Conservation (phyloP, 2,113 vertebrate species). For the Abramis brama region DNA sequence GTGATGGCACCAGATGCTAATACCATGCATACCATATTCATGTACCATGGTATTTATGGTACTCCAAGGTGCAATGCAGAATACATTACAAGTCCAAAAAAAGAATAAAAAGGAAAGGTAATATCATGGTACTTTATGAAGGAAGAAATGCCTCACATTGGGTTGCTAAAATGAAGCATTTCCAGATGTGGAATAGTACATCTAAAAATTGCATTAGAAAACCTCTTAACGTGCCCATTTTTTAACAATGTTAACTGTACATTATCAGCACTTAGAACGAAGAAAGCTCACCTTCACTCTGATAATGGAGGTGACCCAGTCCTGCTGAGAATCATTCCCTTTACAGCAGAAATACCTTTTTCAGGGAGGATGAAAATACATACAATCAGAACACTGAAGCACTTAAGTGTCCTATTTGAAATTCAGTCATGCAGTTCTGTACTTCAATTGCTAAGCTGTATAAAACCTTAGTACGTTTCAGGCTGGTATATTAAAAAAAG, state of each 20-base stretch:
- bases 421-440: conserved; percentile 1
- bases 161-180: neutral
- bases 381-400: conserved; percentile 4
- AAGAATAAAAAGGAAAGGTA: neutral
- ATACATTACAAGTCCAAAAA: neutral
- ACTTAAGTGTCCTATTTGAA: conserved; percentile 31
- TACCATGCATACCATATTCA: neutral
- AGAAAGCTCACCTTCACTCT: conserved; percentile 81
- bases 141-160: neutral
- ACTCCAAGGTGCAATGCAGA: neutral
- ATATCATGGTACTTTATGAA: neutral
- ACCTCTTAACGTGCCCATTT: neutral
- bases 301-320: conserved; percentile 89
- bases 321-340: conserved; percentile 79
- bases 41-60: neutral
- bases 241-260: conserved; percentile 18
- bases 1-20: neutral
- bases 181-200: neutral
- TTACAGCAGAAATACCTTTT: conserved; percentile 91
- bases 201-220: conserved; percentile 5
- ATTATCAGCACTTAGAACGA: conserved; percentile 9
- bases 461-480: conserved; percentile 11
- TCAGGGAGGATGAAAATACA: conserved; percentile 8
- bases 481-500: neutral
- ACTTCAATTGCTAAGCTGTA: conserved; percentile 18